Percentiles rank a stretch among this genome's conserved stretches.
Conservation (phyloP, 2,888 invertebrate species). For the Tetropium fuscum region DNA sequence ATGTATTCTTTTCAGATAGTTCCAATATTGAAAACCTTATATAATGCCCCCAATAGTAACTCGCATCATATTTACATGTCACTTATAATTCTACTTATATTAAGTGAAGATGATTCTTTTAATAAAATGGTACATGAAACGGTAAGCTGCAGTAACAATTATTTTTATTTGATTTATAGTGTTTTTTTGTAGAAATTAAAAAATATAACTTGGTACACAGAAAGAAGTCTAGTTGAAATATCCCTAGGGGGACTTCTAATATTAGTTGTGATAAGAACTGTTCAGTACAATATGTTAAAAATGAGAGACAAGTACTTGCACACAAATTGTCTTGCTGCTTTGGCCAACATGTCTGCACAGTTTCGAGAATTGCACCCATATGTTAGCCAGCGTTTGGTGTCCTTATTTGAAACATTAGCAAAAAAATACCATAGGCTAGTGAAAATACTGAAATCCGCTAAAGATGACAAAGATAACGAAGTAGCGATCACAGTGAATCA, state of each 20-base stretch:
- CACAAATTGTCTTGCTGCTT: constrained; percentile 97
- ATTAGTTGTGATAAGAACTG: constrained; percentile 93
- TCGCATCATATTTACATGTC: constrained; percentile 99
- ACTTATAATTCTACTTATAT: constrained; percentile 92
- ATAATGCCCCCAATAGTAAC: constrained; percentile 90
- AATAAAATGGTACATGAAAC: constrained; percentile 95
- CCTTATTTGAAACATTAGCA: constrained; percentile 90
- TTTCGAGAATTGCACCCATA: constrained; percentile 95
- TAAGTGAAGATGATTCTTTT: constrained; percentile 96
- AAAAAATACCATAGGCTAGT: constrained; percentile 83
- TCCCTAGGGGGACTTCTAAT: constrained; percentile 94
- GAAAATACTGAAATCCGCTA: constrained; percentile 55
- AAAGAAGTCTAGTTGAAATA: constrained; percentile 90
- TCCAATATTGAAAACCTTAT: constrained; percentile 92
- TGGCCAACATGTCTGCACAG: constrained; percentile 98
- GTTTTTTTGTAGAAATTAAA: constrained; percentile 78
- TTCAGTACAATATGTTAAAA: constrained; percentile 97
- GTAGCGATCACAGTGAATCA: constrained; percentile 51
- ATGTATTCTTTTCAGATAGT: constrained; percentile 75
- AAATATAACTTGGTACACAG: constrained; percentile 94
- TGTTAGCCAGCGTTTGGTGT: constrained; percentile 94
- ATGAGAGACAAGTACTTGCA: constrained; percentile 98
- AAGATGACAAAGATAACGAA: constrained; percentile 43
- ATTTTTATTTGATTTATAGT: background rate
- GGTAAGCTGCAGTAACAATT: constrained; percentile 72